Conservation (phyloP, 2,888 invertebrate species). For the Acrobasis consociella region DNA sequence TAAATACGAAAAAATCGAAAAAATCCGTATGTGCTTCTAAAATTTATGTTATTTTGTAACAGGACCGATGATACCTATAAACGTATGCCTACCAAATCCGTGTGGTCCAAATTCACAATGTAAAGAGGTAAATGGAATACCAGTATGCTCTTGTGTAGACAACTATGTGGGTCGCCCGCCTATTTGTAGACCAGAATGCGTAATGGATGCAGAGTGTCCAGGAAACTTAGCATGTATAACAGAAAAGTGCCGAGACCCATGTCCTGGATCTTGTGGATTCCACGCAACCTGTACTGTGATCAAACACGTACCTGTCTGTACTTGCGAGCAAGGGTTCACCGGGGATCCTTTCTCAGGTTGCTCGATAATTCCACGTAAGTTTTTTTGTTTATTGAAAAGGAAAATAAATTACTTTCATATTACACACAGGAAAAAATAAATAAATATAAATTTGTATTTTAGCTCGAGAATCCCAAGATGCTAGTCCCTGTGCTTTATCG, state of each 20-base stretch:
- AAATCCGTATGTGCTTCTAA: not conserved
- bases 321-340: constrained; percentile 86
- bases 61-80: constrained; percentile 71
- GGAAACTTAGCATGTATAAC: constrained; percentile 87
- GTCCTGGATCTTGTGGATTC: constrained; percentile 88
- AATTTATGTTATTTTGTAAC: constrained; percentile 42
- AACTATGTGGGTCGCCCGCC: constrained; percentile 91
- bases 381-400: not conserved
- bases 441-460: constrained; percentile 39
- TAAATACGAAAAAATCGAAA: constrained; percentile 10
- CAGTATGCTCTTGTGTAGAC: constrained; percentile 88
- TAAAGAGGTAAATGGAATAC: constrained; percentile 84
- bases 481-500: constrained; percentile 89
- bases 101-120: constrained; percentile 91
- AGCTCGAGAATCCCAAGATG: constrained; percentile 79
- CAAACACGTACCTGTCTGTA: constrained; percentile 88
- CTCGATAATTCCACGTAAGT: constrained; percentile 83
- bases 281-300: constrained; percentile 87
- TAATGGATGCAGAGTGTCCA: constrained; percentile 88
- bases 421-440: not conserved
- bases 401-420: not conserved
- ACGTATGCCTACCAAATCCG: constrained; percentile 88
- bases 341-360: constrained; percentile 93
- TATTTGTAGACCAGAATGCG: constrained; percentile 89
- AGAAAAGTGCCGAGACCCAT: constrained; percentile 88